Evolutionary conservation across 2,113 vertebrate species (phyloP).

Genomic region (Bungarus multicinctus): DNA sequence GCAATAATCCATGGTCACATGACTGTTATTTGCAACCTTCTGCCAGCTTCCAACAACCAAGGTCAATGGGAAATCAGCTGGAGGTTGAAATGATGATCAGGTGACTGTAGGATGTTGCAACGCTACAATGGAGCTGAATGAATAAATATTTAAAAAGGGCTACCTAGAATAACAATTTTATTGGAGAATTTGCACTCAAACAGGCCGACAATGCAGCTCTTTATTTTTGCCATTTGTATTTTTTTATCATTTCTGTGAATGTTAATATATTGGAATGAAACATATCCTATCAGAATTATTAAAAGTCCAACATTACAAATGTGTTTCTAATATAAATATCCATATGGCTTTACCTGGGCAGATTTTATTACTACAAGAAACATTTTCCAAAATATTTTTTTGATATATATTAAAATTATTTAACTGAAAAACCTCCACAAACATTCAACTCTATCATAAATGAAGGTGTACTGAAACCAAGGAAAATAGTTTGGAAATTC

Average conservation of each 20-base stretch:
- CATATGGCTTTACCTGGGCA: background rate
- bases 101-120: background rate
- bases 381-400: background rate
- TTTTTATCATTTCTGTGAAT: background rate
- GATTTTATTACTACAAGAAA: background rate
- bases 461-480: background rate
- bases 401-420: background rate
- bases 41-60: background rate
- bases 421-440: background rate
- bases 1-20: background rate
- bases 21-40: background rate
- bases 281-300: background rate
- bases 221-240: background rate
- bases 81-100: background rate
- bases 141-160: background rate
- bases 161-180: background rate
- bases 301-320: background rate
- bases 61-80: background rate
- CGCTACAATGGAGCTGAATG: background rate
- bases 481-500: background rate
- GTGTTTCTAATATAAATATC: background rate
- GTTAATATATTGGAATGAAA: background rate
- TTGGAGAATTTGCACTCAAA: background rate
- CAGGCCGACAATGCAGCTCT: background rate
- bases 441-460: background rate